These are phyloP conservation scores for Acanthis flammea DNA, from an alignment of 2,797 vertebrate species.

Conservation along the genomic window DNA sequence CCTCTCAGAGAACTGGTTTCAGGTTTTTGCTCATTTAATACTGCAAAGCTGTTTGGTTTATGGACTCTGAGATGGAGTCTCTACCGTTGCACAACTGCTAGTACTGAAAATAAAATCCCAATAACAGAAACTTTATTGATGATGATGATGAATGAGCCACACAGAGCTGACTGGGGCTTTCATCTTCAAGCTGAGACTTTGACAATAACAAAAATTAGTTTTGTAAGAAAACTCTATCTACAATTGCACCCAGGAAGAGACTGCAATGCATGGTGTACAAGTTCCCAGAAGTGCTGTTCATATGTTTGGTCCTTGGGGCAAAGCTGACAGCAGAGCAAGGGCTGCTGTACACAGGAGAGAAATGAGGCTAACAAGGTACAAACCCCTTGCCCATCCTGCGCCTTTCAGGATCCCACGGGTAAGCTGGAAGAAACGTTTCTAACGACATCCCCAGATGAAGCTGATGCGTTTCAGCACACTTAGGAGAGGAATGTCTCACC, in stretches of 20 bases:
- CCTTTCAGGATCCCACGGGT: rapidly evolving
- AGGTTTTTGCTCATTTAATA: not conserved
- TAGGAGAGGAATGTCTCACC: not conserved
- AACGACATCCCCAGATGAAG: rapidly evolving
- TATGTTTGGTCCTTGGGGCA: not conserved
- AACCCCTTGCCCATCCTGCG: rapidly evolving
- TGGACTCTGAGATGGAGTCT: not conserved
- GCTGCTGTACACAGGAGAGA: rapidly evolving
- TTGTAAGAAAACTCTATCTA: not conserved
- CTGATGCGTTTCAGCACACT: rapidly evolving
- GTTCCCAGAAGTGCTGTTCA: rapidly evolving
- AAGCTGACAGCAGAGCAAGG: not conserved
- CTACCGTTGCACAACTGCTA: not conserved
- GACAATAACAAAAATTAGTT: not conserved
- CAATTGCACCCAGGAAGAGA: rapidly evolving
- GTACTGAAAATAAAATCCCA: not conserved
- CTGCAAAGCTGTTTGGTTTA: not conserved
- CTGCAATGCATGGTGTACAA: rapidly evolving
- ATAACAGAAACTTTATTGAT: not conserved
- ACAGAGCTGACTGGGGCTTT: not conserved
- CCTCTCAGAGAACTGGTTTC: not conserved
- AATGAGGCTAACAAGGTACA: rapidly evolving
- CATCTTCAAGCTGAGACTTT: not conserved
- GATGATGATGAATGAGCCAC: rapidly evolving
- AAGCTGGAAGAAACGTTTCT: not conserved